Evolutionary conservation across 2,797 vertebrate species (phyloP), one percentile per base, ranked within the genome.

Genomic region (Gymnopithys bicolor): DNA sequence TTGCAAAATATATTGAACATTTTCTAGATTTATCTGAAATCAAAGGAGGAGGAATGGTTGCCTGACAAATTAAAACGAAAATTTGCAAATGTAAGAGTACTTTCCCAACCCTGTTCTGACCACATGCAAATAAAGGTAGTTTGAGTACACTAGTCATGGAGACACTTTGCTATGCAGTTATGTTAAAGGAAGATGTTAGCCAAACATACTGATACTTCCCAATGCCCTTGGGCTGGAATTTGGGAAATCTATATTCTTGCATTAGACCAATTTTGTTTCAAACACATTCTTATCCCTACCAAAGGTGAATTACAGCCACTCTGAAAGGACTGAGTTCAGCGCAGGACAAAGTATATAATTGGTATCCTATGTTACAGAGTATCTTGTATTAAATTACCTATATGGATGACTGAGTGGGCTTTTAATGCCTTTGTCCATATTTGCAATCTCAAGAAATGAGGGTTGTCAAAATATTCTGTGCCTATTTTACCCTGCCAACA

Each of bases 251-350:
- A 5, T 5, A 21, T 37, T 49, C 11, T 88, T 76, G 4, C 3
- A 16, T 58, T 41, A 62, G 10, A 62, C 2, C 3, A 73, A 19
- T 52, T 85, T 62, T 52, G 5, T 75, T 87, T 70, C 19, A 37
- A 13, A 48, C 16, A 0, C 32, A 3, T 10, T 63, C 9, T n/a
- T 27, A 2, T 62, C 19, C 14, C 41, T 43, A 10, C 3, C 76
- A 41, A 79, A 76, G 4, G 2, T 41, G 46, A 68, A 60, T 68
- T 75, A 48, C 21, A 73, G 19, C 1, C 18, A 39, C 12, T 9
- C 22, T 41, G 39, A 84, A 67, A 16, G 19, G 14, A 56, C 5
- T 8, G 25, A 64, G 43, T 19, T 64, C 49, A 76, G 5, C 9
- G 48, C 13, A 76, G 51, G 41, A 48, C 13, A 39, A 80, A 3